These are phyloP conservation scores for Drosophila serrata DNA, from an alignment of 1,140 invertebrate species.

Conservation along the genomic window DNA sequence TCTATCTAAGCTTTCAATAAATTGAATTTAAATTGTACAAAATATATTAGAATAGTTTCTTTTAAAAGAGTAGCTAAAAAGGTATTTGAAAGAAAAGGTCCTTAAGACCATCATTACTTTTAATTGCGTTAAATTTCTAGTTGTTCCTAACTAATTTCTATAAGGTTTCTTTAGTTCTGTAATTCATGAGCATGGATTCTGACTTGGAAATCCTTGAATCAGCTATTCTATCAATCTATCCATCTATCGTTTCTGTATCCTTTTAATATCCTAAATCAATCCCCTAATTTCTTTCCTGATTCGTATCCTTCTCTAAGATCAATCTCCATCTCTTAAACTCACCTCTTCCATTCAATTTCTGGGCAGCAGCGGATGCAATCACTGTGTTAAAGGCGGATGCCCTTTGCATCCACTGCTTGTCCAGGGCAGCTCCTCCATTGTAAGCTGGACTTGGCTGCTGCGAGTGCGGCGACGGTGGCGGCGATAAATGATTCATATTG, in stretches of 20 bases:
- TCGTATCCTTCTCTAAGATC: neutral
- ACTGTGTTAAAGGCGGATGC: conserved; percentile 82
- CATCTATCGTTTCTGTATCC: neutral
- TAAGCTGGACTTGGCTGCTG: conserved; percentile 77
- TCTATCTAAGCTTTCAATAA: no score
- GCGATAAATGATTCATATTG: conserved; percentile 84
- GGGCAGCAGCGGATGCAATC: conserved; percentile 79
- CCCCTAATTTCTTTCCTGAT: neutral
- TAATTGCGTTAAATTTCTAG: no score
- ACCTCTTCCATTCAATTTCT: conserved; percentile 82
- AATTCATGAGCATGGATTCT: neutral
- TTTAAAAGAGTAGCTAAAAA: neutral
- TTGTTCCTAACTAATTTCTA: no score
- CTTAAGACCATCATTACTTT: no score
- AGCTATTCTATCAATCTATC: neutral
- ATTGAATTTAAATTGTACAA: neutral
- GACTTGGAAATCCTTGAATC: neutral
- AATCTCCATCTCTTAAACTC: conserved; percentile 21
- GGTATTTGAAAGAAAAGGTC: neutral
- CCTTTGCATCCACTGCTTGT: conserved; percentile 83
- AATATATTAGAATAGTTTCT: neutral
- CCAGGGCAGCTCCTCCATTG: conserved; percentile 58
- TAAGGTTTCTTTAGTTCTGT: no score
- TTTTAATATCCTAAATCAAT: no score
- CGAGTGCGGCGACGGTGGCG: conserved; percentile 83